phyloP scores from a whole-genome alignment of 2,888 invertebrate species.

The Saturnia pavonia region DNA sequence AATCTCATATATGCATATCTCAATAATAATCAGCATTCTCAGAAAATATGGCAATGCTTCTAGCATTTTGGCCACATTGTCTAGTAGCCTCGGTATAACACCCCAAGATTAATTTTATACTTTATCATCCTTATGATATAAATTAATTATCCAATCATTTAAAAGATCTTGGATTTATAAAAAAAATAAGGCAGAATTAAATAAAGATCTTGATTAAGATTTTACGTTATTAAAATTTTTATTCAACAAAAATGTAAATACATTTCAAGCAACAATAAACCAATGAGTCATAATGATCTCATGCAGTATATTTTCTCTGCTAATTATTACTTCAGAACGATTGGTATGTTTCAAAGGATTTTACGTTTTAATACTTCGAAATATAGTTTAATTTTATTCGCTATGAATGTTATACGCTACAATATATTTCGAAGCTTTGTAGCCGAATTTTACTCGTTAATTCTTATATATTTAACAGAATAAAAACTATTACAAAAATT shows the following conservation, averaged over 20 bases:
- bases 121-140: too few species aligned
- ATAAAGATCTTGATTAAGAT: not conserved
- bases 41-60: too few species aligned
- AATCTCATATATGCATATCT: not conserved
- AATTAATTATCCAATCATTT: not conserved
- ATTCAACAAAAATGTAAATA: not conserved
- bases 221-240: not conserved
- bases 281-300: not conserved
- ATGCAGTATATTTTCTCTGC: not conserved
- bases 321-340: not conserved
- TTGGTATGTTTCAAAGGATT: not conserved
- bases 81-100: too few species aligned
- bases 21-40: too few species aligned
- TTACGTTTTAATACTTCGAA: not conserved
- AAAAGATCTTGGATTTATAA: not conserved
- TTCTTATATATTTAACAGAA: not conserved
- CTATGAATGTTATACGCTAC: not conserved
- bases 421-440: not conserved
- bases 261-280: not conserved
- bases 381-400: constrained; percentile 1
- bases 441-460: not conserved
- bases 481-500: not conserved
- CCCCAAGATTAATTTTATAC: too few species aligned
- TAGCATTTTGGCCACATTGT: too few species aligned
- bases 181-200: not conserved